Evolutionary conservation across 2,113 vertebrate species (phyloP), one percentile per base, ranked within the genome.

Genomic region (Tenebrosternarchus preto): DNA sequence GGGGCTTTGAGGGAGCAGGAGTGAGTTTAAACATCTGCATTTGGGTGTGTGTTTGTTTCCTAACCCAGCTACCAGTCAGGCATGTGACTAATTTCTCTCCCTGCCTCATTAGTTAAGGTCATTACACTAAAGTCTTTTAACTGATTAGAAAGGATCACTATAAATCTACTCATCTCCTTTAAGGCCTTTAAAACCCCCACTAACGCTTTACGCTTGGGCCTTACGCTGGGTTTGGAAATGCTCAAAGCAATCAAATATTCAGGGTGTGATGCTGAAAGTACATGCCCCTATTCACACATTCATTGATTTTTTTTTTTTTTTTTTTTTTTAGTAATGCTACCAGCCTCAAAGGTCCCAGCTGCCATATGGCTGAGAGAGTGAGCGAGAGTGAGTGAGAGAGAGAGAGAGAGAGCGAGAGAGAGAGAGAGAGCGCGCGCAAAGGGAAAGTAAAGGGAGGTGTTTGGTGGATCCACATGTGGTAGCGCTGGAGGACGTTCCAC

Each of bases 401-500:
- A 61, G 17, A 56, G 60, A 36, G 72, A 69, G 55, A 61, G 17
- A 56, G 60, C 36, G 72, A 69, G 55, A 61, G 17, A 56, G 60
- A 36, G n/a, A n/a, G n/a, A n/a, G n/a, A n/a, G 27, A 76, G 27
- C 12, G 27, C 55, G 68, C 72, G 63, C 33, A 59, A 76, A 59
- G 72, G 33, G 33, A 20, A 36, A 39, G 59, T 76, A 79, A 77
- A 86, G 22, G 66, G 24, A 29, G 27, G 77, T 78, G 74, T 87
- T 81, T 83, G 27, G 71, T 77, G 81, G 83, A 86, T 80, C 80
- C 64, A 56, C 83, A 84, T 80, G 80, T 86, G 84, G 36, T 36
- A 15, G 53, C 64, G 80, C 87, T 88, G 84, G 73, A 90, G 84
- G 85, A 90, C 59, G 86, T 85, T 91, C 88, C 85, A 88, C 86